Base-by-base conservation (phyloP, 1,140 invertebrate genomes). In the Solenopsis fugax region DNA sequence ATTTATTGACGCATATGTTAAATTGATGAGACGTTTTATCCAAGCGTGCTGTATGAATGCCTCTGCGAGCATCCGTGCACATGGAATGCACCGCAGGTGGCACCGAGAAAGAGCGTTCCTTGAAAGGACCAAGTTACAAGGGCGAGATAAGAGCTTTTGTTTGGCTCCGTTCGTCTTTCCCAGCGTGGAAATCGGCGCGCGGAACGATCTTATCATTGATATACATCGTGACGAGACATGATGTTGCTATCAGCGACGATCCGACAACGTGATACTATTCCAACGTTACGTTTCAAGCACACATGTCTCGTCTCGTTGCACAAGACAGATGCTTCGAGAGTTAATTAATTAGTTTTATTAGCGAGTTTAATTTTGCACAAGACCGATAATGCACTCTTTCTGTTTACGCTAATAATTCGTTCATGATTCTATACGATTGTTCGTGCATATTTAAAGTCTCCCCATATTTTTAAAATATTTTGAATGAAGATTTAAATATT, bases 101-200 rank as follows among this genome's bases (percentile, higher is more conserved):
- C 29, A 29, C 29, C 29, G 29, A 0, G 29, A 29, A 1, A 2
- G 29, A 29, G 2, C 29, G 29, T 29, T 2, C 29, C 29, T 29
- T 29, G 29, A 29, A 29, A 29, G 0, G 0, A 2, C 29, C 29
- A 29, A 29, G 54, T 76, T 76, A 54, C 41, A 76, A 58, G 6
- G 7, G 4, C 54, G 21, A 54, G 54, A 76, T 76, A 76, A 76
- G 52, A 58, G 21, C 54, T 76, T 76, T 76, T 76, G n/a, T 45
- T 18, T 29, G 37, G 34, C 9, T 72, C 21, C 56, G 9, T 50
- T 16, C 29, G 29, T 4, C n/a, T 16, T 18, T 9, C 54, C 16
- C n/a, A 29, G n/a, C 2, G 45, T 24, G 29, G 18, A 73, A 72
- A 29, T 24, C 18, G 34, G 18, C 34, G 21, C 24, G 12, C 12